Conservation (phyloP, 92 coral and sea anemone genomes). For the Palythoa caribaeorum region DNA sequence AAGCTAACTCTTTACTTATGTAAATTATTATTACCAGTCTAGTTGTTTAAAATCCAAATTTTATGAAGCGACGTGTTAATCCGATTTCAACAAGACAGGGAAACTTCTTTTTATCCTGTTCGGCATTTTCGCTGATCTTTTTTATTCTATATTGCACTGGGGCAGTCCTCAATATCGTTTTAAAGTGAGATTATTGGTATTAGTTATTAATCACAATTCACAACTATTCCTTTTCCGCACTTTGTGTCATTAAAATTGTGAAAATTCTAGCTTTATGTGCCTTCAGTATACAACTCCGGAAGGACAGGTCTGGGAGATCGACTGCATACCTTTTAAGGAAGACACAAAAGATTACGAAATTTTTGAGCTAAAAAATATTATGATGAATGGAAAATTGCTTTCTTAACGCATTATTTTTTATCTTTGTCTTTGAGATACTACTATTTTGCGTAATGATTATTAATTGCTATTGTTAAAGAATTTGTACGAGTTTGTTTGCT, state of each 20-base stretch:
- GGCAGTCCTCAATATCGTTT: background rate
- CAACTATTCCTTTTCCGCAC: background rate
- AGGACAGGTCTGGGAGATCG: background rate
- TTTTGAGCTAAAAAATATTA: background rate
- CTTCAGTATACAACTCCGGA: background rate
- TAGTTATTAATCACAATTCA: background rate
- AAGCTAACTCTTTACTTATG: conserved; percentile 57
- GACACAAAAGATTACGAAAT: background rate
- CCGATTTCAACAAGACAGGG: background rate
- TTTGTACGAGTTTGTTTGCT: conserved; percentile 55
- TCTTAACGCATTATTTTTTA: conserved; percentile 12
- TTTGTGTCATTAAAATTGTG: background rate
- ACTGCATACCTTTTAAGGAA: background rate
- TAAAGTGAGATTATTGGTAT: background rate
- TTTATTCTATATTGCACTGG: background rate
- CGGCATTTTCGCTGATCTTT: background rate
- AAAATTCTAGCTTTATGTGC: background rate
- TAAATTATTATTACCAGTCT: conserved; percentile 48
- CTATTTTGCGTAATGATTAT: conserved; percentile 37
- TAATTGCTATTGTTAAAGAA: conserved; percentile 47
- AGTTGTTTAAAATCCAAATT: conserved; percentile 31
- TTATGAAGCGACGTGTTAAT: background rate
- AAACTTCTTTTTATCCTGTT: background rate
- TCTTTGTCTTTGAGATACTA: conserved; percentile 31
- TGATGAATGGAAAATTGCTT: conserved; percentile 26